These are phyloP conservation scores for Watsonalla cultraria DNA, from an alignment of 2,888 invertebrate species.

Conservation along the genomic window DNA sequence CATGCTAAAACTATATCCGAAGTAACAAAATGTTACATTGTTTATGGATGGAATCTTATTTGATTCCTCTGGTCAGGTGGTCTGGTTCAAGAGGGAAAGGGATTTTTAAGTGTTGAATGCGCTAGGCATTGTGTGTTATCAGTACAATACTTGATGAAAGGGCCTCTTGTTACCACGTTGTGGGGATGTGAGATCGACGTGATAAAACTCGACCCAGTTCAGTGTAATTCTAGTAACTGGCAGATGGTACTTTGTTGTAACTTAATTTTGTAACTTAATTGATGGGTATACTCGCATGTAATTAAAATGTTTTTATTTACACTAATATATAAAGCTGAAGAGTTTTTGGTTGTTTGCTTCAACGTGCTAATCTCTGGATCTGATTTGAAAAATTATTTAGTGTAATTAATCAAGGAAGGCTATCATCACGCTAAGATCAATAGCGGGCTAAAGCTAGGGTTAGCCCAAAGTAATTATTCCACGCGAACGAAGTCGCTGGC, in stretches of 20 bases:
- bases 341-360: no score
- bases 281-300: background rate
- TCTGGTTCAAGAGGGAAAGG: constrained; percentile 39
- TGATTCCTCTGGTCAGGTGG: constrained; percentile 42
- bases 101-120: constrained; percentile 23
- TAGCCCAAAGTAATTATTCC: no score
- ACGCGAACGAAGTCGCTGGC: no score
- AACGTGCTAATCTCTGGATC: no score
- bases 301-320: no score
- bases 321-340: no score
- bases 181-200: background rate
- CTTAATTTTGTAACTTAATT: background rate
- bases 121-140: background rate
- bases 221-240: background rate
- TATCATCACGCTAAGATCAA: no score
- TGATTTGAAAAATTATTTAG: no score
- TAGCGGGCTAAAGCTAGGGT: no score
- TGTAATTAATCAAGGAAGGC: no score
- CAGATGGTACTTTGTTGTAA: background rate
- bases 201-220: background rate
- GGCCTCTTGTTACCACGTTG: background rate
- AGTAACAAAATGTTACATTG: background rate
- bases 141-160: background rate
- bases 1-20: background rate
- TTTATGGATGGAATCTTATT: background rate